Percentiles rank a stretch among this genome's conserved stretches.
phyloP scores from a whole-genome alignment of 2,113 vertebrate species.

The Daubentonia madagascariensis region DNA sequence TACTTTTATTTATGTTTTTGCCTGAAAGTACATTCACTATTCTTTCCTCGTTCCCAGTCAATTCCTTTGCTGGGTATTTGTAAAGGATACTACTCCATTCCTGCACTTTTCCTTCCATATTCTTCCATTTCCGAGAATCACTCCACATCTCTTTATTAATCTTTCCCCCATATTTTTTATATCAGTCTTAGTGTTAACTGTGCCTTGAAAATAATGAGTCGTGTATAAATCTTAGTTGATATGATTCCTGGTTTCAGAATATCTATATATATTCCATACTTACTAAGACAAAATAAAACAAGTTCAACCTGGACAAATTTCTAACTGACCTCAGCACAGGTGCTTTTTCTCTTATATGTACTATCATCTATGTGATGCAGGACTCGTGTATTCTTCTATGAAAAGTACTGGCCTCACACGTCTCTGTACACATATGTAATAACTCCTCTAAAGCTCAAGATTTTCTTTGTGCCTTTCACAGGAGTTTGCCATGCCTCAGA shows the following conservation, averaged over 20 bases:
- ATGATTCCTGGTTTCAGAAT: neutral
- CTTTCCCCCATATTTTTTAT: neutral
- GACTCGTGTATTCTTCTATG: neutral
- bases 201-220: neutral
- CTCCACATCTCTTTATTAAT: neutral
- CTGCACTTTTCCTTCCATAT: neutral
- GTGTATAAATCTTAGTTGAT: neutral
- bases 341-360: neutral
- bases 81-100: neutral
- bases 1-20: neutral
- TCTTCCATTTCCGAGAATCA: neutral
- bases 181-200: neutral
- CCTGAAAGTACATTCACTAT: neutral
- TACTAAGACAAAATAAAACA: neutral
- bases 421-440: neutral
- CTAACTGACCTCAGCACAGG: neutral
- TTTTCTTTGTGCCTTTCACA: constrained; percentile 62
- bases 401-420: neutral
- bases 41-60: neutral
- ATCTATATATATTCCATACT: neutral
- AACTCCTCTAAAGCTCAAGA: neutral
- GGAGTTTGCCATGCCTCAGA: constrained; percentile 73
- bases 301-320: neutral
- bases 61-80: neutral
- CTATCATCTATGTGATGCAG: neutral